Percentiles rank a stretch among this genome's conserved stretches.
phyloP scores from a whole-genome alignment of 92 coral and sea anemone genomes.

The Scolanthus callimorphus region DNA sequence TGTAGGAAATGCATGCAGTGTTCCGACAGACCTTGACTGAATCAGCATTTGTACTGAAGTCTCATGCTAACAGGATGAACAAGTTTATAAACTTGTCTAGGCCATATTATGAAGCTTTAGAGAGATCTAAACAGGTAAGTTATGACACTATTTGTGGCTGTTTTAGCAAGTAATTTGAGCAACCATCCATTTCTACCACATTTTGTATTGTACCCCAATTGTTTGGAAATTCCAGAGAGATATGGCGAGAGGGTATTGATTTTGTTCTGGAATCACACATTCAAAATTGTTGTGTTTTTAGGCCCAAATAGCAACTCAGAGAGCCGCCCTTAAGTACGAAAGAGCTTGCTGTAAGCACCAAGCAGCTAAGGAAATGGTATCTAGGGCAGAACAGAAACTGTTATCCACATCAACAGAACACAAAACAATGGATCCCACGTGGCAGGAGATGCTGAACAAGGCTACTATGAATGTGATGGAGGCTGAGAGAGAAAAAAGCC shows the following conservation, averaged over 20 bases:
- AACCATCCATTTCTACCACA: no score
- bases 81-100: conserved; percentile 83
- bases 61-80: conserved; percentile 73
- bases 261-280: no score
- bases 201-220: no score
- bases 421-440: conserved; percentile 81
- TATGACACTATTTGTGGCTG: no score
- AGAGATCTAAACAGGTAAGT: conserved; percentile 80
- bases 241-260: no score
- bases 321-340: conserved; percentile 92
- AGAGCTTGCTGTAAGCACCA: conserved; percentile 81
- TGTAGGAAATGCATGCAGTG: conserved; percentile 85
- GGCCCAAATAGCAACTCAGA: conserved; percentile 90
- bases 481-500: conserved; percentile 74
- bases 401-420: conserved; percentile 78
- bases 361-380: conserved; percentile 83
- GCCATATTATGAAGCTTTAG: conserved; percentile 82
- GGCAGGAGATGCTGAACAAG: conserved; percentile 95
- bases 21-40: conserved; percentile 90
- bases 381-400: conserved; percentile 86
- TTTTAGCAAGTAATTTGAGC: no score
- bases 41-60: conserved; percentile 87
- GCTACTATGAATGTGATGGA: conserved; percentile 86
- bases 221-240: no score
- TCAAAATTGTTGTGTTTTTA: conserved; percentile 7